Conservation (phyloP, 2,888 invertebrate species). For the Pterostichus niger region DNA sequence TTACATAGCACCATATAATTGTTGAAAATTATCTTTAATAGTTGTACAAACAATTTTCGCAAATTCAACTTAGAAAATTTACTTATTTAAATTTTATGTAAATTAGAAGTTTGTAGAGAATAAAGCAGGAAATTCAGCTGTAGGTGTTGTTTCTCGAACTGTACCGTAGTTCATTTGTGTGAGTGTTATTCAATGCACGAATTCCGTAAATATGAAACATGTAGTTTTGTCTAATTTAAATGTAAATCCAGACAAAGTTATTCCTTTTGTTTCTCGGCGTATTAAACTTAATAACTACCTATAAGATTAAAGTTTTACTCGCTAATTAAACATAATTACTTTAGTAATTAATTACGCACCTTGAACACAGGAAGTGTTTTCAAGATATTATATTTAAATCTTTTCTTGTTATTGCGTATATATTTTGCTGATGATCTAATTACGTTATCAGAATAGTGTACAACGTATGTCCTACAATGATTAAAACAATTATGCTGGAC, state of each 20-base stretch:
- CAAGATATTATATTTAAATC: too few species aligned
- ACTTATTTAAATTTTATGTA: conserved; percentile 50
- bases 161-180: conserved; percentile 32
- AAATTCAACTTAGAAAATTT: conserved; percentile 38
- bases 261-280: conserved; percentile 5
- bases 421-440: too few species aligned
- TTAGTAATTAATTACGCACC: conserved; percentile 24
- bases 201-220: conserved; percentile 52
- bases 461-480: too few species aligned
- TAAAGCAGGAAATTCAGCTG: background rate
- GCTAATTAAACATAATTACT: conserved; percentile 42
- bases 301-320: conserved; percentile 50
- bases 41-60: conserved; percentile 33
- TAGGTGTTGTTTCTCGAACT: background rate
- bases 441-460: too few species aligned
- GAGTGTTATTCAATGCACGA: conserved; percentile 47
- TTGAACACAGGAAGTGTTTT: background rate
- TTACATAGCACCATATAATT: background rate
- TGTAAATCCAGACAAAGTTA: conserved; percentile 29
- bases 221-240: conserved; percentile 50
- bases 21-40: conserved; percentile 35
- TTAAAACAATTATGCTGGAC: too few species aligned
- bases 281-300: conserved; percentile 44
- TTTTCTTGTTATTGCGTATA: too few species aligned
- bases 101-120: conserved; percentile 22